Conservation (phyloP, 2,888 invertebrate species). For the Lamproptera curius region DNA sequence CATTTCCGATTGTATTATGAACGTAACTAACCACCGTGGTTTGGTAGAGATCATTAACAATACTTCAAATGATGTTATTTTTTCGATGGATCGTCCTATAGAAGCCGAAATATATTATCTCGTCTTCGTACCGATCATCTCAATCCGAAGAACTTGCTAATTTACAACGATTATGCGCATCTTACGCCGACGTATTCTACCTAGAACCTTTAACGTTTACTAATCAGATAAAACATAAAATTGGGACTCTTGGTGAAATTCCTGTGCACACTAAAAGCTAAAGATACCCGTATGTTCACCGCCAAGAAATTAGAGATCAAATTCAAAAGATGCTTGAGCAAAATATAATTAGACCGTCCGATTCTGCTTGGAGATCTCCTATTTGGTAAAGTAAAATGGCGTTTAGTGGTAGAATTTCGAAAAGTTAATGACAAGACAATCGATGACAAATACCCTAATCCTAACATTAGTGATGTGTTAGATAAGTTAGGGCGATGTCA, state of each 20-base stretch:
- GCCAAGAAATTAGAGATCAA: no score
- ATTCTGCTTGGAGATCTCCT: conserved; percentile 36
- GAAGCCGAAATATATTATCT: conserved; percentile 12
- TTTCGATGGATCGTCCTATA: not conserved
- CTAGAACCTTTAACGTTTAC: conserved; percentile 16
- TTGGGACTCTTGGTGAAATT: conserved; percentile 5
- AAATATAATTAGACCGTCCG: no score
- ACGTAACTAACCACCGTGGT: not conserved
- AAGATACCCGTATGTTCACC: conserved; percentile 20
- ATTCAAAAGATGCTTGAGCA: no score
- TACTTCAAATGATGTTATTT: not conserved
- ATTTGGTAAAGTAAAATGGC: conserved; percentile 32
- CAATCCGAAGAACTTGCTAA: no score
- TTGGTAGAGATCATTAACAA: not conserved
- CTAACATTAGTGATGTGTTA: conserved; percentile 31
- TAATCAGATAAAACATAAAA: not conserved
- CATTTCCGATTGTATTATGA: not conserved
- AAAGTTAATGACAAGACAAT: no score
- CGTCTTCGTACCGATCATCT: conserved; percentile 33
- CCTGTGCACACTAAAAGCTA: conserved; percentile 23
- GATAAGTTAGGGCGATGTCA: no score
- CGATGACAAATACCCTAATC: conserved; percentile 3
- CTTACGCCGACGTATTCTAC: no score
- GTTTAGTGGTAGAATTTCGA: no score
- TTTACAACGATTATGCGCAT: no score